A percentile compares a stretch with the other conserved stretches of the same genome.
Conservation (phyloP, 2,797 vertebrate species). For the Pempheris klunzingeri region DNA sequence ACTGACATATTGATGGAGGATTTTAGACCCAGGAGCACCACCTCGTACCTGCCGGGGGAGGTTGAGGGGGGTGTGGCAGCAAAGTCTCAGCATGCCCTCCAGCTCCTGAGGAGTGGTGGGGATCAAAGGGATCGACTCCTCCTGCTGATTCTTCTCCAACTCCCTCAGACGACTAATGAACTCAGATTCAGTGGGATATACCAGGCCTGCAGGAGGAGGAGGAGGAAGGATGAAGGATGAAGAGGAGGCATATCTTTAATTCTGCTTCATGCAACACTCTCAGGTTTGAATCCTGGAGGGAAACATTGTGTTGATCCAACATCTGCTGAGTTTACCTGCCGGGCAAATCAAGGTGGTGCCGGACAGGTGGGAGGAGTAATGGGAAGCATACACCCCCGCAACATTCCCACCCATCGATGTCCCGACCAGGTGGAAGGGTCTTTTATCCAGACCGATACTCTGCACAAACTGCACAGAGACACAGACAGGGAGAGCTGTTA, state of each 20-base stretch:
- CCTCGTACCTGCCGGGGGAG: slow-evolving; percentile 66
- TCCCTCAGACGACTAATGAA: slow-evolving; percentile 69
- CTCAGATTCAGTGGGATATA: slow-evolving; percentile 61
- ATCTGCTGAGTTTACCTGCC: slow-evolving; percentile 60
- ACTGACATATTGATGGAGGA: no score
- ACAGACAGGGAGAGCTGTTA: neutral
- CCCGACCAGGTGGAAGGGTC: slow-evolving; percentile 72
- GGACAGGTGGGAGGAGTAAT: slow-evolving; percentile 47
- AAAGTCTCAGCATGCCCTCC: slow-evolving; percentile 69
- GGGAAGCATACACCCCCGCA: slow-evolving; percentile 70
- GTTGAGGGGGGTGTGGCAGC: slow-evolving; percentile 42
- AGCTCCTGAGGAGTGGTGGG: slow-evolving; percentile 60
- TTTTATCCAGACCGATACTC: slow-evolving; percentile 69
- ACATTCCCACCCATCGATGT: slow-evolving; percentile 79
- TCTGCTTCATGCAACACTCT: neutral
- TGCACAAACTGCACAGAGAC: slow-evolving; percentile 61
- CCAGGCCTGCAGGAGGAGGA: slow-evolving; percentile 60
- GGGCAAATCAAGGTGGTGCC: slow-evolving; percentile 73
- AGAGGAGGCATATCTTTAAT: neutral
- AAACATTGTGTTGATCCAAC: accelerated
- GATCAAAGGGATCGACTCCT: slow-evolving; percentile 66
- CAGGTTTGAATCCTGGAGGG: neutral
- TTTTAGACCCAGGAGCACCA: neutral
- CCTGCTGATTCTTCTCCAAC: slow-evolving; percentile 51
- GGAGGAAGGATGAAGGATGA: neutral